phyloP scores from a whole-genome alignment of 2,113 vertebrate species.

The Chiloscyllium plagiosum region DNA sequence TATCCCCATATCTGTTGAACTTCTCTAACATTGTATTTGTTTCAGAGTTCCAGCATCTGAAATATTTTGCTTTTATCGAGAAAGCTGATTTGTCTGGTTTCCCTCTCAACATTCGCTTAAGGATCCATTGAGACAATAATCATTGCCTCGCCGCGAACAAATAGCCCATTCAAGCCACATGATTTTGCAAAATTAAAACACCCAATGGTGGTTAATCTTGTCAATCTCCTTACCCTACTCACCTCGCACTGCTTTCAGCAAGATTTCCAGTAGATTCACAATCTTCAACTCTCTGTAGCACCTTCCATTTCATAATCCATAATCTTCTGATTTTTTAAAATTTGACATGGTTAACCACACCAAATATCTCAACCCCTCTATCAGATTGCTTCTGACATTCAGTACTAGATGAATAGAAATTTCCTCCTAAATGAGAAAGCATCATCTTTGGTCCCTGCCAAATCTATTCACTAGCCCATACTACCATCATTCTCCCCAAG shows the following conservation, averaged over 20 bases:
- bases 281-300: neutral
- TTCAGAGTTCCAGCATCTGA: too few relatives aligned
- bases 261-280: neutral
- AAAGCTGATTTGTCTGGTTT: too few relatives aligned
- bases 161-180: neutral
- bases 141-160: neutral
- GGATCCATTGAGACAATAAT: neutral
- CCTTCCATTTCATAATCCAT: neutral
- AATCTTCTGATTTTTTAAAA: neutral
- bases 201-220: neutral
- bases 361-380: neutral
- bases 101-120: neutral
- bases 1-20: too few relatives aligned
- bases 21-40: too few relatives aligned
- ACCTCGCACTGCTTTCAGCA: neutral
- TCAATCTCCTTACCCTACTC: neutral
- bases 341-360: neutral
- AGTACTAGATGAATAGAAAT: neutral
- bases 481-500: too few relatives aligned
- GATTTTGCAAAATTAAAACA: neutral
- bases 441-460: too few relatives aligned
- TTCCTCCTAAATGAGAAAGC: neutral
- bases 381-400: neutral
- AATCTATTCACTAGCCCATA: too few relatives aligned
- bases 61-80: too few relatives aligned